Evolutionary conservation across 1,140 invertebrate species (phyloP).

Genomic region (Cepaea nemoralis): DNA sequence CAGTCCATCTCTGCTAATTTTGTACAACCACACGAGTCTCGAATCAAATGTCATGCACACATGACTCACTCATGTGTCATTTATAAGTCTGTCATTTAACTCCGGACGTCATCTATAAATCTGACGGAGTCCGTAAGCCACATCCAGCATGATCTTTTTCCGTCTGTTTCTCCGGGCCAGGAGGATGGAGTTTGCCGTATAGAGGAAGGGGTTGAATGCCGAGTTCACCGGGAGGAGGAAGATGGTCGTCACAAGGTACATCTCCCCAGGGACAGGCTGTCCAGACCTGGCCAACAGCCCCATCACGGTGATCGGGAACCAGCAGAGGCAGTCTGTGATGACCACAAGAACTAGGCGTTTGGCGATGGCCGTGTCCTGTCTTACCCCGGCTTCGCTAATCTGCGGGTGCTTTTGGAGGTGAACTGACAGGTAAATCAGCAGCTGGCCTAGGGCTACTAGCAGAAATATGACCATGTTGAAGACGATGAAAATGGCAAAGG

Average conservation of each 20-base stretch:
- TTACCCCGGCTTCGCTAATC: conserved; percentile 1
- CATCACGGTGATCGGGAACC: conserved; percentile 41
- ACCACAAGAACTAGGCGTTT: conserved; percentile 41
- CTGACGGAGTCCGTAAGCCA: background rate
- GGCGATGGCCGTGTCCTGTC: conserved; percentile 43
- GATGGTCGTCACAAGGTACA: conserved; percentile 49
- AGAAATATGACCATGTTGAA: conserved; percentile 49
- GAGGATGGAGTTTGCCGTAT: conserved; percentile 41
- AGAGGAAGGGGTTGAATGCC: conserved; percentile 55
- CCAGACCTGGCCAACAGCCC: conserved; percentile 45
- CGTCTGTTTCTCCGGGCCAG: background rate
- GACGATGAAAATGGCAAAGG: conserved; percentile 46
- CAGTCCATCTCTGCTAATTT: too few relatives aligned
- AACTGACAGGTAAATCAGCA: conserved; percentile 44
- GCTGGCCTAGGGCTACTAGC: conserved; percentile 44
- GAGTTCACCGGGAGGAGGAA: conserved; percentile 54
- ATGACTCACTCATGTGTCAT: too few relatives aligned
- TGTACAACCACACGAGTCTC: too few relatives aligned
- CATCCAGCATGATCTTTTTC: background rate
- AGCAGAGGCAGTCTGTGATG: conserved; percentile 45
- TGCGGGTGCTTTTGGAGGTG: background rate
- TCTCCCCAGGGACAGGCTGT: conserved; percentile 44
- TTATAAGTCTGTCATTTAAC: too few relatives aligned
- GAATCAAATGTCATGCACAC: too few relatives aligned
- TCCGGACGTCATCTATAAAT: background rate